A percentile compares a stretch with the other conserved stretches of the same genome.
Evolutionary conservation across 2,113 vertebrate species (phyloP).

Genomic region (Triplophysa tibetana): DNA sequence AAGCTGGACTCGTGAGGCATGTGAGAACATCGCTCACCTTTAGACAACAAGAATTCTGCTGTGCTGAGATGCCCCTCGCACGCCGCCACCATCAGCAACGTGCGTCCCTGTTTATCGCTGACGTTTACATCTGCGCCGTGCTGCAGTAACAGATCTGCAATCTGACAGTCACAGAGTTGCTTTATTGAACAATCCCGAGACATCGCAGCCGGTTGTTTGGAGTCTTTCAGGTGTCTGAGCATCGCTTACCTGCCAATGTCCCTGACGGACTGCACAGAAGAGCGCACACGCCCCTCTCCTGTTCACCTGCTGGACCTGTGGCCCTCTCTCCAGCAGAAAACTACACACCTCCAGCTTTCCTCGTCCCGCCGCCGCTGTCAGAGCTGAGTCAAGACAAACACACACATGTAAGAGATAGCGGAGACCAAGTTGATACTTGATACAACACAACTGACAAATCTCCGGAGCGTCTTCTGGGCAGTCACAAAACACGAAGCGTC

Average conservation of each 20-base stretch:
- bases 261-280: conserved; percentile 91
- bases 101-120: conserved; percentile 94
- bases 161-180: conserved; percentile 70
- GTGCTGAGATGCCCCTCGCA: conserved; percentile 94
- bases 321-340: conserved; percentile 80
- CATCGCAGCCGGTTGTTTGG: not conserved
- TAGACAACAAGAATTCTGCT: conserved; percentile 89
- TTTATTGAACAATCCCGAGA: not conserved
- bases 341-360: conserved; percentile 90
- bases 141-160: conserved; percentile 85
- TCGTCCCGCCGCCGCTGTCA: conserved; percentile 90
- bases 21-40: conserved; percentile 75
- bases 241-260: conserved; percentile 90
- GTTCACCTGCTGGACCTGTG: conserved; percentile 81
- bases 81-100: conserved; percentile 94
- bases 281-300: conserved; percentile 83
- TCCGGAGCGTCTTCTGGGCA: no score
- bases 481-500: no score
- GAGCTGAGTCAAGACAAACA: conserved; percentile 69
- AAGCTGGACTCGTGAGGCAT: not conserved
- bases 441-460: no score
- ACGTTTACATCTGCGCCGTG: conserved; percentile 87
- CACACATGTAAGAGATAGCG: not conserved
- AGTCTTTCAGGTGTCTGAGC: not conserved
- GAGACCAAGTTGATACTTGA: no score